Evolutionary conservation across 2,797 vertebrate species (phyloP).

Genomic region (Lacerta bilineata): DNA sequence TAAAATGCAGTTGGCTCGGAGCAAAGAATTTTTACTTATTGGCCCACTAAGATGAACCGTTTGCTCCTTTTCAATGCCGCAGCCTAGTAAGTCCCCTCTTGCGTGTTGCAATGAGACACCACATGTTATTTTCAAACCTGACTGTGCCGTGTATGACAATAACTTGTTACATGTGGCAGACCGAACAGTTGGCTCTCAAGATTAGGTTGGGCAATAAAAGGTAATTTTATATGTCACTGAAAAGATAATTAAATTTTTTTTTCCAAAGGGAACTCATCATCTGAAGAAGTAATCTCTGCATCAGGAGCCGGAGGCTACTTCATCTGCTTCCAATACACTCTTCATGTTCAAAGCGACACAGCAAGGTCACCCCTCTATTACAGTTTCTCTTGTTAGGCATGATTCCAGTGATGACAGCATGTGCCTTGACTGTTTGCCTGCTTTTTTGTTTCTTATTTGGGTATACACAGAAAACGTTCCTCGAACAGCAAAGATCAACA

Average conservation of each 20-base stretch:
- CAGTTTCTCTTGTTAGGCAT: conserved; percentile 26
- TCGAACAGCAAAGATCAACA: neutral
- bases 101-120: neutral
- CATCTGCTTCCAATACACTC: conserved; percentile 24
- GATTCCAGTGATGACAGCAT: neutral
- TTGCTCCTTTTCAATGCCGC: neutral
- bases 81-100: neutral
- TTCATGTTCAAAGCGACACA: conserved; percentile 22
- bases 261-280: conserved; percentile 25
- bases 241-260: conserved; percentile 41
- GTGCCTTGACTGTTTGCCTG: neutral
- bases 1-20: neutral
- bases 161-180: conserved; percentile 32
- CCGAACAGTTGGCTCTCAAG: conserved; percentile 49
- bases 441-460: conserved; percentile 16
- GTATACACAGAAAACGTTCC: rapidly evolving
- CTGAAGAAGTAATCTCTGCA: conserved; percentile 41
- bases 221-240: conserved; percentile 50
- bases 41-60: neutral
- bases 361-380: conserved; percentile 43
- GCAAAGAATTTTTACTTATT: neutral
- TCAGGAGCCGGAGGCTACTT: conserved; percentile 31
- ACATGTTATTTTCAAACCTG: neutral
- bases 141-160: conserved; percentile 8
- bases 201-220: conserved; percentile 45